Evolutionary conservation across 2,797 vertebrate species (phyloP), one percentile per base, ranked within the genome.

Genomic region (Chlorospingus flavigularis): DNA sequence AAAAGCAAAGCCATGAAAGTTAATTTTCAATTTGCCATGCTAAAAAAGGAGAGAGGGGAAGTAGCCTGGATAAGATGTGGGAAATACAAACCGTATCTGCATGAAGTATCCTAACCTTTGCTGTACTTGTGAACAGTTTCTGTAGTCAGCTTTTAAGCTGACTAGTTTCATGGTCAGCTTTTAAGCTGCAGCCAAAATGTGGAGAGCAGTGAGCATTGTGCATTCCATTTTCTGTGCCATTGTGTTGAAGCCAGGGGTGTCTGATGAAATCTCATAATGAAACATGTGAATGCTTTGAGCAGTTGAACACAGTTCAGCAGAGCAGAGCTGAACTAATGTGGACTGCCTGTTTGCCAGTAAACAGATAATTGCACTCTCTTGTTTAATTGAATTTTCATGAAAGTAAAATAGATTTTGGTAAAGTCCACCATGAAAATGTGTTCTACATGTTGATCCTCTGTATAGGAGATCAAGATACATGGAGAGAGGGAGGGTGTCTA

Each of bases 331-430:
- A 79, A 84, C 82, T 85, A 75, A 94, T 71, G 79, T 42, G 76
- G 82, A 31, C 67, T 85, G 76, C 65, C 72, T 88, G 15, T 42
- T 51, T 85, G 72, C 74, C 86, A 33, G 65, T 86, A 95, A 84
- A 86, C 48, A 77, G 78, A 68, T 85, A 57, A 74, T 73, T 70
- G 55, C 53, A 47, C 70, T 71, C 48, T 89, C 51, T 58, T 45
- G 31, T 90, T 92, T 88, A 92, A 90, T 51, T 80, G 75, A 87
- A 61, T 94, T 93, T 97, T 88, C 47, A 26, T 86, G 42, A 43
- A 89, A 37, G 28, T 74, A 20, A 92, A 92, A 77, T 40, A 71
- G 26, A 51, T 65, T 74, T 93, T 55, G 68, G 61, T 85, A 18
- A 92, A 80, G 68, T 75, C 45, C 57, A 43, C 57, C 35, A 12